phyloP scores from a whole-genome alignment of 2,113 vertebrate genomes.

The Vicugna pacos region DNA sequence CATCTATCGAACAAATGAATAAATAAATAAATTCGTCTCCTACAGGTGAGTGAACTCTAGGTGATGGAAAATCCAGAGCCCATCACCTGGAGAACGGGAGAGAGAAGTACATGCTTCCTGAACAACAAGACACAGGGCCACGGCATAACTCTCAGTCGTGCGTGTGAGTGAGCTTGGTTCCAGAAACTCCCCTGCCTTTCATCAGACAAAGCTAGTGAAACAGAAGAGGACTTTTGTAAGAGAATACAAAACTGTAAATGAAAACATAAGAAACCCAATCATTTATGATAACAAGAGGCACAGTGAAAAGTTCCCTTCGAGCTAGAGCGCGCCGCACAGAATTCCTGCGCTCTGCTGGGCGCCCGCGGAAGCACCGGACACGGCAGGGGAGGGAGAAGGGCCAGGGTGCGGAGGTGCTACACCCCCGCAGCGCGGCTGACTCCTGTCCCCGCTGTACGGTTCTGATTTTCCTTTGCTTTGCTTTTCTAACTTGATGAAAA shows the following conservation, averaged over 20 bases:
- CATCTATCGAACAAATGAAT: background rate
- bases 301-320: background rate
- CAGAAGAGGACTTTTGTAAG: background rate
- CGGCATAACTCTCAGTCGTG: accelerated
- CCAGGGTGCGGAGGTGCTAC: too few species aligned
- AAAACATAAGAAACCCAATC: background rate
- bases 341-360: background rate
- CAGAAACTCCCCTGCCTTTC: background rate
- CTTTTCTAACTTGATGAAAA: background rate
- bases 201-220: background rate
- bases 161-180: background rate
- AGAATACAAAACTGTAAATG: background rate
- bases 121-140: background rate
- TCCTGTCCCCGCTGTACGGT: background rate
- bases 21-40: background rate
- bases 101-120: background rate
- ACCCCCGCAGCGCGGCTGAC: background rate
- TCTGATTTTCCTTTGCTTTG: background rate
- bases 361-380: background rate
- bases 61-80: background rate
- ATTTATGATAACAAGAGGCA: background rate
- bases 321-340: accelerated
- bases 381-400: accelerated
- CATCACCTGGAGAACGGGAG: background rate
- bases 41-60: background rate